These are phyloP conservation scores for Pimephales promelas DNA, from an alignment of 2,113 vertebrate genomes.

Conservation along the genomic window DNA sequence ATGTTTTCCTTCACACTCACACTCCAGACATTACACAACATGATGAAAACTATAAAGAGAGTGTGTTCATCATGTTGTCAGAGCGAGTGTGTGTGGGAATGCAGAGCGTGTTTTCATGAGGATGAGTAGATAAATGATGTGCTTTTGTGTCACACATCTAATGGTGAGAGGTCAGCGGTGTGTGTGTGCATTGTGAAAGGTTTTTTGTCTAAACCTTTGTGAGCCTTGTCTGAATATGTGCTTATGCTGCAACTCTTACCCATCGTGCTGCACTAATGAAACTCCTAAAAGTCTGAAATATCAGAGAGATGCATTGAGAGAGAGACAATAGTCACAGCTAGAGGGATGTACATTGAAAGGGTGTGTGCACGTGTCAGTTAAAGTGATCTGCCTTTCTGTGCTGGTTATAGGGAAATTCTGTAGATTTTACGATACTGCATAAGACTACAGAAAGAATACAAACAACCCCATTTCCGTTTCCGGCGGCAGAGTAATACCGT, in stretches of 20 bases:
- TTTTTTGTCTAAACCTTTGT: slow-evolving; percentile 38
- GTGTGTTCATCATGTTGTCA: slow-evolving; percentile 14
- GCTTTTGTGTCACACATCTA: slow-evolving; percentile 38
- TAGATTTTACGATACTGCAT: too few relatives aligned
- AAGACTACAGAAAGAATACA: too few relatives aligned
- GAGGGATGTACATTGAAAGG: slow-evolving; percentile 21
- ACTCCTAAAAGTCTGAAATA: slow-evolving; percentile 34
- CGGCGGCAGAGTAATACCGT: too few relatives aligned
- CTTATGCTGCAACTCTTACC: slow-evolving; percentile 26
- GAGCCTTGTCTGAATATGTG: slow-evolving; percentile 14
- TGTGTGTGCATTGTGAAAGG: slow-evolving; percentile 27
- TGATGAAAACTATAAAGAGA: not conserved
- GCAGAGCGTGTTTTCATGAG: slow-evolving; percentile 29
- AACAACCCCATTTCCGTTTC: too few relatives aligned
- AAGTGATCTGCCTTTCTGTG: slow-evolving; percentile 28
- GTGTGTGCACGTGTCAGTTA: slow-evolving; percentile 14
- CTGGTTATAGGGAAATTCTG: slow-evolving; percentile 26
- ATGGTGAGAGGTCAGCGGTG: slow-evolving; percentile 28
- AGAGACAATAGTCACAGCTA: slow-evolving; percentile 21
- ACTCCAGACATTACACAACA: not conserved
- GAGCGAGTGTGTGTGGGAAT: slow-evolving; percentile 23
- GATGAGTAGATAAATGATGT: slow-evolving; percentile 49
- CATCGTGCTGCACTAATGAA: slow-evolving; percentile 29
- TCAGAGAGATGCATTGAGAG: slow-evolving; percentile 33
- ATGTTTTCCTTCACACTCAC: not conserved